Conservation (phyloP, 2,797 vertebrate genomes). For the Rhinichthys osculus region DNA sequence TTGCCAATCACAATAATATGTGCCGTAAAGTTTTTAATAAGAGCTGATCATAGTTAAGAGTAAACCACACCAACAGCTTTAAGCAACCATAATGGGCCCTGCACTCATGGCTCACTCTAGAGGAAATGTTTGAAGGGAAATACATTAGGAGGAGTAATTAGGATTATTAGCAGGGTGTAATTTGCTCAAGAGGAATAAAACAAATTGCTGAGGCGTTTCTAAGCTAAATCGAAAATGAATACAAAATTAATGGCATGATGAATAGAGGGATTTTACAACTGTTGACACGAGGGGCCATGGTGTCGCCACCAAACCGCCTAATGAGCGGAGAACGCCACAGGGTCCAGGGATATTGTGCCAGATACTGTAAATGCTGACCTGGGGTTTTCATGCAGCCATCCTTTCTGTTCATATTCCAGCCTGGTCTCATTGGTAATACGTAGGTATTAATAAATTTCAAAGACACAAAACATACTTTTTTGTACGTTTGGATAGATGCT, state of each 20-base stretch:
- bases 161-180: conserved; percentile 74
- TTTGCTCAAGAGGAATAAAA: conserved; percentile 75
- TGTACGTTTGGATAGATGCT: no score
- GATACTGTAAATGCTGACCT: conserved; percentile 19
- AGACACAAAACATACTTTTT: no score
- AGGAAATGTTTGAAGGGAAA: conserved; percentile 60
- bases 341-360: conserved; percentile 13
- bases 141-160: conserved; percentile 76
- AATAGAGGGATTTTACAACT: conserved; percentile 45
- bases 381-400: background rate
- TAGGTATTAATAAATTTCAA: no score
- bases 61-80: conserved; percentile 39
- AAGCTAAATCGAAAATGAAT: conserved; percentile 64
- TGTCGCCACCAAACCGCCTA: conserved; percentile 29
- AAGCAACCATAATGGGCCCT: conserved; percentile 42
- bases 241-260: conserved; percentile 58
- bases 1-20: conserved; percentile 8
- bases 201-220: conserved; percentile 70
- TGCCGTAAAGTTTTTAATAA: background rate
- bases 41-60: background rate
- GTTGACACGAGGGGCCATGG: conserved; percentile 35
- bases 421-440: no score
- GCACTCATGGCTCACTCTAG: conserved; percentile 58
- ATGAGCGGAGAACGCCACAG: background rate
- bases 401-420: conserved; percentile 16